Evolutionary conservation across 2,888 invertebrate species (phyloP).

Genomic region (Epirrhoe alternata): DNA sequence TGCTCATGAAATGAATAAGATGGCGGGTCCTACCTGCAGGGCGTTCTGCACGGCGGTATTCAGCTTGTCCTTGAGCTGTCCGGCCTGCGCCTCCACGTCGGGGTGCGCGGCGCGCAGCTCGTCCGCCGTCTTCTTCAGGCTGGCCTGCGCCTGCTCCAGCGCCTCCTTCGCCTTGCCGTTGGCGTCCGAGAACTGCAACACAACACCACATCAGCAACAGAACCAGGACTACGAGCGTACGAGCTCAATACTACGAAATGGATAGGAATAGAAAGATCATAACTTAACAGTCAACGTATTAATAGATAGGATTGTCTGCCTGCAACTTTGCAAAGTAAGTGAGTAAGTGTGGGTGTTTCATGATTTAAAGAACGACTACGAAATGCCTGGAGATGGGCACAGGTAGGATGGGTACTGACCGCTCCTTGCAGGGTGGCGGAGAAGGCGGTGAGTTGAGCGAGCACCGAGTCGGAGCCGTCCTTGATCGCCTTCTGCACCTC

Average conservation of each 20-base stretch:
- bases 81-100: conserved; percentile 72
- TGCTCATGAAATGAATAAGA: too few relatives aligned
- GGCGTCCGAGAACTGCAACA: conserved; percentile 65
- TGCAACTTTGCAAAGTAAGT: too few relatives aligned
- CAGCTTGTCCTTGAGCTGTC: conserved; percentile 62
- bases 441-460: conserved; percentile 61
- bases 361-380: too few relatives aligned
- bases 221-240: too few relatives aligned
- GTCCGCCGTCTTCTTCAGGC: conserved; percentile 62
- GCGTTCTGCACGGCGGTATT: conserved; percentile 63
- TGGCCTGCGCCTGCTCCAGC: conserved; percentile 61
- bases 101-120: conserved; percentile 74
- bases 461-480: conserved; percentile 67
- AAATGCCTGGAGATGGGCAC: too few relatives aligned
- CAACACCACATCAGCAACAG: too few relatives aligned
- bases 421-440: conserved; percentile 62
- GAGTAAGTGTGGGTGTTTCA: too few relatives aligned
- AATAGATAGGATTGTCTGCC: too few relatives aligned
- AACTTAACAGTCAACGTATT: too few relatives aligned
- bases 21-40: conserved; percentile 53
- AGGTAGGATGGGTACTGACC: conserved; percentile 56
- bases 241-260: too few relatives aligned
- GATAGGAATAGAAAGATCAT: too few relatives aligned
- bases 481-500: conserved; percentile 68
- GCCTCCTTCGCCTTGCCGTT: conserved; percentile 74